Conservation (phyloP, 2,113 vertebrate species). For the Hippotragus niger region DNA sequence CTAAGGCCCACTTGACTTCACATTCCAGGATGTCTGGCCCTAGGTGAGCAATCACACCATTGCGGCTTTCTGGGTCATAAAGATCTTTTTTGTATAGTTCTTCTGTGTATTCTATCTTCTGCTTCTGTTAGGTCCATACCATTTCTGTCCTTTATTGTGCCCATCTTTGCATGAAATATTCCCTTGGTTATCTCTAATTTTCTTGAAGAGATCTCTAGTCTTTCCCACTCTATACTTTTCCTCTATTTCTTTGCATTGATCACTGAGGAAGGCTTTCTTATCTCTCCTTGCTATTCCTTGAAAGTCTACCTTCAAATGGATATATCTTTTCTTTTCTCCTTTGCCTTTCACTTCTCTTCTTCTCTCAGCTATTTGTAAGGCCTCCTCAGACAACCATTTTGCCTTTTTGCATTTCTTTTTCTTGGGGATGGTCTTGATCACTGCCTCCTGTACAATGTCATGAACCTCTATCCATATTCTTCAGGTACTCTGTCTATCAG, state of each 20-base stretch:
- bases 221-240: background rate
- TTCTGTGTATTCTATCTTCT: background rate
- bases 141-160: background rate
- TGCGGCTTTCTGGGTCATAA: background rate
- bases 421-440: background rate
- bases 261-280: background rate
- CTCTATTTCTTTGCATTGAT: background rate
- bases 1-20: background rate
- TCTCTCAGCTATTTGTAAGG: background rate
- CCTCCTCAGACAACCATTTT: background rate
- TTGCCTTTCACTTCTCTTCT: background rate
- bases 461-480: background rate
- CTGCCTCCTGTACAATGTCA: background rate
- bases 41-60: background rate
- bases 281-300: background rate
- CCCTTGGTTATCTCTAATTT: background rate
- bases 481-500: background rate
- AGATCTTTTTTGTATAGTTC: background rate
- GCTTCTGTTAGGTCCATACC: background rate
- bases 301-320: background rate
- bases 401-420: background rate
- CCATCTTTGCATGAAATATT: background rate
- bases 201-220: background rate
- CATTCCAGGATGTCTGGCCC: background rate
- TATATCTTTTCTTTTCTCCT: background rate